Percentiles rank a stretch among this genome's conserved stretches.
phyloP scores from a whole-genome alignment of 2,888 invertebrate species.

The Tachina fera region DNA sequence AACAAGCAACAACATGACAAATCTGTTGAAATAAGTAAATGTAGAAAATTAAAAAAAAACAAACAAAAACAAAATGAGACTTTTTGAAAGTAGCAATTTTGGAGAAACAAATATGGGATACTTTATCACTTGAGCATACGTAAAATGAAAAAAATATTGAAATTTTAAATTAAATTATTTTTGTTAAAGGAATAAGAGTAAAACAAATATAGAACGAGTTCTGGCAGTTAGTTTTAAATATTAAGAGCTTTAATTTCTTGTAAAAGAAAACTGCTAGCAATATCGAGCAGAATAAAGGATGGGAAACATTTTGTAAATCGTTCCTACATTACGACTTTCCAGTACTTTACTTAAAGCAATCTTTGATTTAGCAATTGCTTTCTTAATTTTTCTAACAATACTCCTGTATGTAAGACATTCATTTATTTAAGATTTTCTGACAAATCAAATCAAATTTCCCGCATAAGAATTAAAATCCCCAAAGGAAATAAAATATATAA shows the following conservation, averaged over 20 bases:
- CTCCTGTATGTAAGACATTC: too few relatives aligned
- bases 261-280: too few relatives aligned
- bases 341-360: too few relatives aligned
- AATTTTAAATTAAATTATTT: background rate
- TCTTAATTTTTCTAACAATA: too few relatives aligned
- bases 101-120: slow-evolving; percentile 1
- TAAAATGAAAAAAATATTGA: background rate
- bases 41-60: background rate
- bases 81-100: slow-evolving; percentile 30
- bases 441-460: background rate
- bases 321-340: too few relatives aligned
- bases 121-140: background rate
- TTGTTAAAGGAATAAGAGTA: background rate
- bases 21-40: slow-evolving; percentile 6
- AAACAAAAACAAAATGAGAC: background rate
- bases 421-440: too few relatives aligned
- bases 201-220: too few relatives aligned
- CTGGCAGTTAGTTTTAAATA: too few relatives aligned
- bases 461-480: background rate
- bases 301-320: too few relatives aligned
- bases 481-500: background rate
- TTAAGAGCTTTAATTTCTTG: too few relatives aligned
- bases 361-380: too few relatives aligned
- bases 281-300: too few relatives aligned
- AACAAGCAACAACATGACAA: background rate